A percentile compares a stretch with the other conserved stretches of the same genome.
phyloP scores from a whole-genome alignment of 2,113 vertebrate species.

The Ovis canadensis region DNA sequence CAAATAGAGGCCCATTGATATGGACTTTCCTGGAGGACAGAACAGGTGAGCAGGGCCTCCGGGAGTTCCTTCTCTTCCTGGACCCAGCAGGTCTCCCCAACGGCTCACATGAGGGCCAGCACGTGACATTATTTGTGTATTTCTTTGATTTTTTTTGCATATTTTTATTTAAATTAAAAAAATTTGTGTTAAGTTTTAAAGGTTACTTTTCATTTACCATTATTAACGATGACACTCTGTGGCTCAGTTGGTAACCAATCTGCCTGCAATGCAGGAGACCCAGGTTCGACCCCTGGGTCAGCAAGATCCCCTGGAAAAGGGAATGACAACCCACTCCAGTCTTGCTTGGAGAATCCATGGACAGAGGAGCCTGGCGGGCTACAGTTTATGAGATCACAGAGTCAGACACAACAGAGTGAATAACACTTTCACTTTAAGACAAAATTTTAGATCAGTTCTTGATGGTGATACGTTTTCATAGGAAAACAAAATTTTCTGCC shows the following conservation, averaged over 20 bases:
- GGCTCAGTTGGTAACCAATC: background rate
- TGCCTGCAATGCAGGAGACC: background rate
- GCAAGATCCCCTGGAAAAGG: background rate
- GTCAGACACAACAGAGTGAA: background rate
- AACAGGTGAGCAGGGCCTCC: rapidly evolving
- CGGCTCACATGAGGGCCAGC: rapidly evolving
- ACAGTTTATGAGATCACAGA: background rate
- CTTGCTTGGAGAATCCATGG: background rate
- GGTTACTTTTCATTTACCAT: background rate
- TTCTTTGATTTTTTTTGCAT: background rate
- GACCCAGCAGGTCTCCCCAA: background rate
- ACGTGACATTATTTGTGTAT: background rate
- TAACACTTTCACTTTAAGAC: background rate
- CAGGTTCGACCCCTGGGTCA: background rate
- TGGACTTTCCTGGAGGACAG: background rate
- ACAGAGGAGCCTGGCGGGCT: background rate
- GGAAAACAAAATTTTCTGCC: background rate
- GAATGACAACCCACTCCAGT: background rate
- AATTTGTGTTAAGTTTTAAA: background rate
- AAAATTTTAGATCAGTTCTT: background rate
- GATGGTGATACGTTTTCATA: background rate
- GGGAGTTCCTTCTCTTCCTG: background rate
- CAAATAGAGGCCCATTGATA: constrained; percentile 54
- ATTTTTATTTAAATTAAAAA: background rate
- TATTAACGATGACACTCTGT: background rate